Evolutionary conservation across 2,888 invertebrate genomes (phyloP).

Genomic region (Plemyria rubiginata): DNA sequence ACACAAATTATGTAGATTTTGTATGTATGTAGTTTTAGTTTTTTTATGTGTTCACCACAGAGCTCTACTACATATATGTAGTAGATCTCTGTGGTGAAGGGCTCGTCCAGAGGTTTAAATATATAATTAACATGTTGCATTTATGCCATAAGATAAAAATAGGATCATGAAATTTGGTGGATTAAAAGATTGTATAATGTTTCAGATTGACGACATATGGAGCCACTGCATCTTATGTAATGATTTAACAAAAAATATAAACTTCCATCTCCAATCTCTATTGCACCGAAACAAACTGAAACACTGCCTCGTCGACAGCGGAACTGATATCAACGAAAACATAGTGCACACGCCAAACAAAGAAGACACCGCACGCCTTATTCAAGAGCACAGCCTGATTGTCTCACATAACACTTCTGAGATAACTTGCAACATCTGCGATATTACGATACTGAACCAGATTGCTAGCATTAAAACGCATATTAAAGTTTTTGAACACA

Average conservation of each 20-base stretch:
- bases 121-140: too few relatives aligned
- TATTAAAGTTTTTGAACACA: constrained; percentile 23
- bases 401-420: constrained; percentile 16
- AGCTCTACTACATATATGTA: too few relatives aligned
- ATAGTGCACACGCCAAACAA: background rate
- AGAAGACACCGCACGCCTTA: constrained; percentile 6
- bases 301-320: constrained; percentile 17
- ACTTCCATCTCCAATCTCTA: constrained; percentile 33
- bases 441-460: constrained; percentile 18
- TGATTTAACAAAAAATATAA: constrained; percentile 32
- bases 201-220: constrained; percentile 41
- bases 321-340: constrained; percentile 17
- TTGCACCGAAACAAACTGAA: constrained; percentile 30
- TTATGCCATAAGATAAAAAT: too few relatives aligned
- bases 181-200: constrained; percentile 5
- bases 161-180: too few relatives aligned
- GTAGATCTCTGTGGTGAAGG: too few relatives aligned
- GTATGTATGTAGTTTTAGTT: too few relatives aligned
- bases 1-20: background rate
- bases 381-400: constrained; percentile 22
- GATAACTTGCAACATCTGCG: constrained; percentile 28
- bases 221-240: constrained; percentile 47
- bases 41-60: too few relatives aligned
- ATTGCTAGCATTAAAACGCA: constrained; percentile 15
- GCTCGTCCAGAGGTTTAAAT: too few relatives aligned